Base-by-base conservation (phyloP, 2,888 invertebrate species). In the Ophioninae sp. region DNA sequence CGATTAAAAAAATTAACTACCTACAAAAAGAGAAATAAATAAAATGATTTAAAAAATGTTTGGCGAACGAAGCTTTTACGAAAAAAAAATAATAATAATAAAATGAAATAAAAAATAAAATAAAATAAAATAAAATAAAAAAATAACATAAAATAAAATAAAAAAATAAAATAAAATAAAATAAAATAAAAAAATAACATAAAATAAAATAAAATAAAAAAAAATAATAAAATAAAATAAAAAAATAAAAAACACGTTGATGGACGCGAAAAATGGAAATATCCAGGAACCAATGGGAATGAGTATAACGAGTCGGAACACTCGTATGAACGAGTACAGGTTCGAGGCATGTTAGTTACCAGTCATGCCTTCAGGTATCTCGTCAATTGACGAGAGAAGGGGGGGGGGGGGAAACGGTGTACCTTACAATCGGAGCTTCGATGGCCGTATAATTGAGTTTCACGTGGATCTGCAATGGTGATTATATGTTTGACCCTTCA, bases 401-500 rank as follows among this genome's bases (percentile, higher is more conserved):
- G 30, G 30, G 3, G 30, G 71, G 65, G 61, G 9, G 13, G 39
- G 44, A 41, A 76, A 79, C 72, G 79, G 85, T 85, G 79, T 83
- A 85, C 84, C 84, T 86, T 85, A 85, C 85, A 86, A 85, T 86
- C 83, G 84, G 68, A 58, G 74, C 77, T 82, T 83, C 85, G 83
- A 85, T 83, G 81, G 68, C 78, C 83, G 76, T 86, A 83, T 87
- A 86, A 86, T 87, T 82, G 85, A 85, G 84, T 85, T 87, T 73
- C 82, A 58, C 59, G 61, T 41, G 80, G 83, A 83, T 87, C 82
- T 86, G 83, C 87, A 87, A 87, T 86, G 85, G 85, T 85, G 80
- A 86, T 87, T 84, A 85, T 83, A 84, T 84, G 85, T 87, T 87
- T 87, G 84, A 83, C 77, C 81, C 51, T 69, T 56, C 23, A 41